phyloP scores from a whole-genome alignment of 2,888 invertebrate genomes.

The Dryocosmus kuriphilus region DNA sequence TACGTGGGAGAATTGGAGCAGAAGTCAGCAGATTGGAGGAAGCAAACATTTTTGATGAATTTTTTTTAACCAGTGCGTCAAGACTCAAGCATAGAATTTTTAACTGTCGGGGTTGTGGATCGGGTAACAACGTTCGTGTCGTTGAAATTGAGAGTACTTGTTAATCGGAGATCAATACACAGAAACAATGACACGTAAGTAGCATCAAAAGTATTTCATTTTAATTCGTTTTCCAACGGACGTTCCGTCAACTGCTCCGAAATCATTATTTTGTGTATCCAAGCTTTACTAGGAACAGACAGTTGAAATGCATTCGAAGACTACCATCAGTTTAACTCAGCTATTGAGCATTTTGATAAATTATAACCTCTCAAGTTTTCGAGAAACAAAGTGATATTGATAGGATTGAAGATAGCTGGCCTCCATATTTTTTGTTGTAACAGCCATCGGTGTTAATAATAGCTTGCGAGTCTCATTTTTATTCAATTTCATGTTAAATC shows the following conservation, averaged over 20 bases:
- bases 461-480: neutral
- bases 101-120: neutral
- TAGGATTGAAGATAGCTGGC: constrained; percentile 9
- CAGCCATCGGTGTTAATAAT: constrained; percentile 11
- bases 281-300: neutral
- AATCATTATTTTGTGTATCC: neutral
- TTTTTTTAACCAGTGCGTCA: neutral
- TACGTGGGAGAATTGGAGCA: neutral
- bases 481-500: constrained; percentile 4
- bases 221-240: neutral
- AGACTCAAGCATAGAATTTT: neutral
- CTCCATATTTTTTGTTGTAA: constrained; percentile 33
- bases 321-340: neutral
- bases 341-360: neutral
- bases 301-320: neutral
- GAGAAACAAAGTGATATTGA: neutral
- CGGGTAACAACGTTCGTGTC: neutral
- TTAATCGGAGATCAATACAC: constrained; percentile 74
- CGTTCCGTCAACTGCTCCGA: neutral
- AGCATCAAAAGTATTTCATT: neutral
- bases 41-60: constrained; percentile 11
- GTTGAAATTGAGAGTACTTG: constrained; percentile 68
- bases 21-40: neutral
- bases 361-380: neutral
- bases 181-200: constrained; percentile 75